Percentiles rank a stretch among this genome's conserved stretches.
Evolutionary conservation across 2,888 invertebrate genomes (phyloP).

Genomic region (Vesta saturnalis): DNA sequence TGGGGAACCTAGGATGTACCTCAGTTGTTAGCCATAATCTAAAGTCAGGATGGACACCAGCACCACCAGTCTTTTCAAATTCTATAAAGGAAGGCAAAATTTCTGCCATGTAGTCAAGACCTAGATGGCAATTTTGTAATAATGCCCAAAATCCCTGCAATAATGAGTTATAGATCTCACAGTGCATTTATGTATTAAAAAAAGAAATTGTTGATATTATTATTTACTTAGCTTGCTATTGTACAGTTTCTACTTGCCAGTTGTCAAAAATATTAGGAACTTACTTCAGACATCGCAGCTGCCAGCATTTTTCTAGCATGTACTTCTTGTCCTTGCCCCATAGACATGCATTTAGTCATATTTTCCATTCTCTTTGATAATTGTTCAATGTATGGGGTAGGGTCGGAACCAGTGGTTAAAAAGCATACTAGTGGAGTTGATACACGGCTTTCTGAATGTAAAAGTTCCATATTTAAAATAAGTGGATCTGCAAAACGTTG

Average conservation of each 20-base stretch:
- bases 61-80: conserved; percentile 66
- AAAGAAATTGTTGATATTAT: no score
- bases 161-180: not conserved
- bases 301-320: conserved; percentile 79
- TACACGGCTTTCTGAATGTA: conserved; percentile 77
- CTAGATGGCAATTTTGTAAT: conserved; percentile 89
- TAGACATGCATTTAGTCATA: conserved; percentile 77
- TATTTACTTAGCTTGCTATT: no score
- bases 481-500: conserved; percentile 80
- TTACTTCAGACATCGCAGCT: conserved; percentile 68
- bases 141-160: conserved; percentile 82
- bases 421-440: conserved; percentile 83
- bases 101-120: conserved; percentile 85
- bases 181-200: no score
- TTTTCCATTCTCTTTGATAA: conserved; percentile 80
- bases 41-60: conserved; percentile 67
- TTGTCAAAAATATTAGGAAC: conserved; percentile 5
- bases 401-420: conserved; percentile 89
- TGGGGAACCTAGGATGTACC: conserved; percentile 79
- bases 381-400: conserved; percentile 83
- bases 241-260: no score
- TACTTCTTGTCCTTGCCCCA: conserved; percentile 89
- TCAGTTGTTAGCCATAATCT: conserved; percentile 92
- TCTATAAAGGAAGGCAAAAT: conserved; percentile 72
- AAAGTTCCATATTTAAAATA: conserved; percentile 79